Percentiles rank a stretch among this genome's conserved stretches.
Conservation (phyloP, 2,797 vertebrate species). For the Sylvia borin region DNA sequence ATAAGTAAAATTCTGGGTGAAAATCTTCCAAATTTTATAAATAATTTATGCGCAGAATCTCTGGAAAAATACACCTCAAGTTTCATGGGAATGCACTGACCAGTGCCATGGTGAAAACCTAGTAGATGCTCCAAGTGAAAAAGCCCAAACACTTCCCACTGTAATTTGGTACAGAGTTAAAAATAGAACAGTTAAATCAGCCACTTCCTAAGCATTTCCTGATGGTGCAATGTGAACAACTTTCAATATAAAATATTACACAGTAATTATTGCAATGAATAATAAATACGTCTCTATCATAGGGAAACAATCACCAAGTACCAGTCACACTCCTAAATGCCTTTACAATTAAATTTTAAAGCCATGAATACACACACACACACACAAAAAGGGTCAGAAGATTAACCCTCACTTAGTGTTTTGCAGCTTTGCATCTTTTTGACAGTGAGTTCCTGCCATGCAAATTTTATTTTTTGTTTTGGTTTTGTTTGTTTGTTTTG, state of each 20-base stretch:
- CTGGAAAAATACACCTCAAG: conserved; percentile 53
- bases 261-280: conserved; percentile 68
- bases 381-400: not conserved
- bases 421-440: not conserved
- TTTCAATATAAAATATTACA: conserved; percentile 65
- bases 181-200: conserved; percentile 65
- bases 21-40: conserved; percentile 36
- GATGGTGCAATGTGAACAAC: conserved; percentile 57
- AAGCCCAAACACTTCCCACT: not conserved
- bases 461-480: not conserved
- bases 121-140: not conserved
- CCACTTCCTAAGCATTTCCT: conserved; percentile 56
- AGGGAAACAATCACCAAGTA: conserved; percentile 48
- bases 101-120: not conserved
- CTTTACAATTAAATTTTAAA: conserved; percentile 61
- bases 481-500: not conserved
- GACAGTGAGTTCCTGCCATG: not conserved
- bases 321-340: conserved; percentile 36
- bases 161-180: not conserved
- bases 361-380: not conserved
- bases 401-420: not conserved
- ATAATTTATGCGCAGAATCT: conserved; percentile 24
- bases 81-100: conserved; percentile 67
- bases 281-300: conserved; percentile 48
- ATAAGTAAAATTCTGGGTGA: conserved; percentile 51